Evolutionary conservation across 2,113 vertebrate genomes (phyloP), one percentile per base, ranked within the genome.

Genomic region (Tyrannus savana): DNA sequence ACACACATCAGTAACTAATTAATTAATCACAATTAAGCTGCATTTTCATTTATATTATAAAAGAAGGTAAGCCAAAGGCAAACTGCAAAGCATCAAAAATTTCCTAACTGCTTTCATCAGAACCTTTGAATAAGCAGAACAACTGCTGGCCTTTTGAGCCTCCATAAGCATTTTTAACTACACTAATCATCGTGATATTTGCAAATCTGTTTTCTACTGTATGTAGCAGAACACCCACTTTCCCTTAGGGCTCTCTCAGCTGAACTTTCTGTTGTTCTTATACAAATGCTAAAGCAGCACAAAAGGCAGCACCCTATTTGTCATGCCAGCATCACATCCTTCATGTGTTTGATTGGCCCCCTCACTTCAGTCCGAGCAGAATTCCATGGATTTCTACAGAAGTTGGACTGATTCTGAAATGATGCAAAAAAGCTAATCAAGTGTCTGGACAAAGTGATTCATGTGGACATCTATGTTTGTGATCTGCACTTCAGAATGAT

Each of bases 1-100:
- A 90, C 69, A 84, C 66, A 84, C 24, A 89, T 93, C 50, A 73
- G 67, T 33, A 94, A 84, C 77, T 77, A 92, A 96, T 95, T 96
- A 95, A 94, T 95, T 91, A 91, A 89, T 95, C 66, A 95, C 82
- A 90, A 92, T 87, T 84, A 76, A 58, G 60, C 41, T 74, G 46
- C 64, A 81, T 91, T 95, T 95, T 87, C 49, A 84, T 91, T 93
- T 85, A 5, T 67, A 83, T 93, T 93, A 35, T 19, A 81, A 79
- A 33, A 47, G 44, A 82, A 69, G 46, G 60, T n/a, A 81, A 88
- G 63, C 69, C 81, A 92, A 91, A 94, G 62, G 66, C 71, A 96
- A 91, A 82, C 94, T 92, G 93, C 81, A 96, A 94, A 87, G 86
- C 59, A 49, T 18, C 41, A 72, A 72, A 84, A 50, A 74, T 55